These are phyloP conservation scores for Stramonita haemastoma DNA, from an alignment of 2,888 invertebrate genomes.

Conservation along the genomic window DNA sequence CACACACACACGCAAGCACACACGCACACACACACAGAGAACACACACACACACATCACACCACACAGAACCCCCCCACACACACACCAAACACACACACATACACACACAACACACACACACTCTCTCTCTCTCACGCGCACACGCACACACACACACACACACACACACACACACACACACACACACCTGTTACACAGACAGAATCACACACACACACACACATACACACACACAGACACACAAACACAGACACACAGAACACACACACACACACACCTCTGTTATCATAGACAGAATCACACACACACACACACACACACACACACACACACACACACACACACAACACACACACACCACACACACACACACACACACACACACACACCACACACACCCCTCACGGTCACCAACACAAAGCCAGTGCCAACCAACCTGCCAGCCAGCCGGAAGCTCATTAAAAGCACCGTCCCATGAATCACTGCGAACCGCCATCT, in stretches of 20 bases:
- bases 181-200: not conserved
- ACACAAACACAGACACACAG: not conserved
- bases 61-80: too few species aligned
- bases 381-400: not conserved
- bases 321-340: not conserved
- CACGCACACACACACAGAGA: not conserved
- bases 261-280: not conserved
- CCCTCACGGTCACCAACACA: too few species aligned
- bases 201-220: not conserved
- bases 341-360: not conserved
- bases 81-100: conserved; percentile 15
- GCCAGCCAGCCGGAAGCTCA: too few species aligned
- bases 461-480: too few species aligned
- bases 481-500: too few species aligned
- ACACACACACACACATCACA: not conserved
- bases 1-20: not conserved
- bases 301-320: not conserved
- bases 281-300: not conserved
- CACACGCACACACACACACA: not conserved
- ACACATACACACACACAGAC: not conserved
- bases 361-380: conserved; percentile 13
- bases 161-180: not conserved
- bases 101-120: not conserved
- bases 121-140: not conserved
- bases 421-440: too few species aligned